A percentile compares a stretch with the other conserved stretches of the same genome.
phyloP scores from a whole-genome alignment of 2,113 vertebrate genomes.

The Equus przewalskii region DNA sequence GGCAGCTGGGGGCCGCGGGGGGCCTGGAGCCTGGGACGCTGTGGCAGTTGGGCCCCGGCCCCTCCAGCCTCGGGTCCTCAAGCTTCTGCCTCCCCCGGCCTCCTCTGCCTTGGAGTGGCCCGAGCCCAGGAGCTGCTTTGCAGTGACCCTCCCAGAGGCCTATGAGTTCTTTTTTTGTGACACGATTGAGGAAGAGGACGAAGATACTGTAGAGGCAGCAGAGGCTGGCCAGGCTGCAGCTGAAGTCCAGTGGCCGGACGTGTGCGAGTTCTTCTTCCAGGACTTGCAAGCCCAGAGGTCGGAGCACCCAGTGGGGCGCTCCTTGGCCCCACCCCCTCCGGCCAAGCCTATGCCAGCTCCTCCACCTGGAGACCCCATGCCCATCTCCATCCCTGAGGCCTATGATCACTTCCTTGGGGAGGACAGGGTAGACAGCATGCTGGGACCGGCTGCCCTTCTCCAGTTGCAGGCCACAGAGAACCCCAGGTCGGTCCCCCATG shows the following conservation, averaged over 20 bases:
- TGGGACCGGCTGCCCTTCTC: not conserved
- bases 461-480: not conserved
- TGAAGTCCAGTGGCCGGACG: slow-evolving; percentile 90
- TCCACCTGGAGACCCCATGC: not conserved
- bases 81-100: slow-evolving; percentile 10
- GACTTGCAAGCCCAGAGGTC: not conserved
- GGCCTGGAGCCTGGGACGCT: slow-evolving; percentile 70
- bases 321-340: not conserved
- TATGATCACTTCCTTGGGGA: slow-evolving; percentile 89
- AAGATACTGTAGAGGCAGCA: not conserved
- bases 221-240: not conserved
- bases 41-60: not conserved
- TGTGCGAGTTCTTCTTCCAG: slow-evolving; percentile 94
- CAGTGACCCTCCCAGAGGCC: slow-evolving; percentile 91
- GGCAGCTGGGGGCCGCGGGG: not conserved
- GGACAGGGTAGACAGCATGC: not conserved
- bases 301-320: not conserved
- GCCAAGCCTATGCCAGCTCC: not conserved
- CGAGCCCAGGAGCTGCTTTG: slow-evolving; percentile 57
- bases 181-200: slow-evolving; percentile 57
- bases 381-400: slow-evolving; percentile 85
- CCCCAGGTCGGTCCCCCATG: not conserved
- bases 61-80: slow-evolving; percentile 75
- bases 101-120: not conserved
- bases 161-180: slow-evolving; percentile 95